Evolutionary conservation across 2,797 vertebrate species (phyloP), one percentile per base, ranked within the genome.

Genomic region (Amazona ochrocephala): DNA sequence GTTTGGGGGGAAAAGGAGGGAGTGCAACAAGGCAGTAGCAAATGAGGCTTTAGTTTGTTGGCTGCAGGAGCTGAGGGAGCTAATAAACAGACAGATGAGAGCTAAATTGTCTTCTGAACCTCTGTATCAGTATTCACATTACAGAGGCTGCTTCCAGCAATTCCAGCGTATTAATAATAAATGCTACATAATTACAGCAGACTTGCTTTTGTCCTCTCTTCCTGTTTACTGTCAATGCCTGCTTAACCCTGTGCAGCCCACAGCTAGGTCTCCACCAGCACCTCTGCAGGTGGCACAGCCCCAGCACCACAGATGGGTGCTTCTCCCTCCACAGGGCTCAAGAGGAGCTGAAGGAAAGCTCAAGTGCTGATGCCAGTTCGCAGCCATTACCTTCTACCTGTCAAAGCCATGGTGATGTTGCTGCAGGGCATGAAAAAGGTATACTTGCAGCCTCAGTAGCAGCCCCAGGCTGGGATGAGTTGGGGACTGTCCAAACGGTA

Each of bases 121-220:
- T 95, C 96, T 96, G 96, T 97, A 97, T 98, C 93, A 72, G 97
- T 95, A 97, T 88, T 94, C 96, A 97, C 97, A 97, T 97, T 97
- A 98, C 96, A 96, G 96, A 95, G 96, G 97, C 97, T 97, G 97
- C 97, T 98, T 98, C 97, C 97, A 98, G 98, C 98, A 98, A 98
- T 98, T 98, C 98, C 96, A 97, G 95, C 84, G 44, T 96, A 98
- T 98, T 97, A 98, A 98, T 98, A 98, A 98, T 98, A 98, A 97
- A 98, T 97, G 98, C 95, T 81, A 96, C 92, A 60, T 98, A 98
- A 98, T 98, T 98, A 98, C 97, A 97, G 97, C 95, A 74, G 89
- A 92, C 96, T 97, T 80, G 92, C 97, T 97, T 96, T 92, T 97
- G 95, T 93, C 96, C 90, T 93, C 93, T 87, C 95, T 98, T 98